These are phyloP conservation scores for Malacosoma neustria DNA, from an alignment of 2,888 invertebrate species.

Conservation along the genomic window DNA sequence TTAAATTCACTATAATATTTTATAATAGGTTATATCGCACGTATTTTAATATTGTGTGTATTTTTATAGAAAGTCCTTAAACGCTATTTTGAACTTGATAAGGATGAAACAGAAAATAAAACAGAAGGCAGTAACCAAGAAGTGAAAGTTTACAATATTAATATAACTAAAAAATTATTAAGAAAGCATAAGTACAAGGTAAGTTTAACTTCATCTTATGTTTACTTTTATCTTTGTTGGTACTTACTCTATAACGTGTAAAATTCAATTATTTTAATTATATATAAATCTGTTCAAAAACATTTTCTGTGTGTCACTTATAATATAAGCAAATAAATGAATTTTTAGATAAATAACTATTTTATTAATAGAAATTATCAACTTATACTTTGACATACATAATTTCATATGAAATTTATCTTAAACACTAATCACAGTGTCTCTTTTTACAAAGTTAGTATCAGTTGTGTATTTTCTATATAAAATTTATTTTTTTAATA, in stretches of 20 bases:
- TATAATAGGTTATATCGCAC: not conserved
- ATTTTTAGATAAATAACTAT: too few relatives aligned
- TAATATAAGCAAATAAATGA: too few relatives aligned
- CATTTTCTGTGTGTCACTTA: too few relatives aligned
- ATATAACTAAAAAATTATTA: slow-evolving; percentile 35
- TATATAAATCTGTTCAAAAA: too few relatives aligned
- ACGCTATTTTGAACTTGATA: slow-evolving; percentile 41
- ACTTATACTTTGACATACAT: too few relatives aligned
- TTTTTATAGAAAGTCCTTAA: slow-evolving; percentile 27
- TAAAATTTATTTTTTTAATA: slow-evolving; percentile 4
- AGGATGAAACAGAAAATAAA: slow-evolving; percentile 10
- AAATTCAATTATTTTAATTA: too few relatives aligned
- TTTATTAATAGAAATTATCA: too few relatives aligned
- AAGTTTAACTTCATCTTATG: slow-evolving; percentile 6
- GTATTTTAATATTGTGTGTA: slow-evolving; percentile 1
- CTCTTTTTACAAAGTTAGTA: too few relatives aligned
- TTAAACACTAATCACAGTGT: too few relatives aligned
- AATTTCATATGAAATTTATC: too few relatives aligned
- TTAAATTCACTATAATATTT: not conserved
- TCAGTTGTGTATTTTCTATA: slow-evolving; percentile 3
- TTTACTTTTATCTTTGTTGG: too few relatives aligned
- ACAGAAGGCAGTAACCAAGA: slow-evolving; percentile 13
- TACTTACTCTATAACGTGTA: too few relatives aligned
- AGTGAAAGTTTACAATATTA: slow-evolving; percentile 50
- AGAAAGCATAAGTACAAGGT: slow-evolving; percentile 38